A percentile compares a stretch with the other conserved stretches of the same genome.
phyloP scores from a whole-genome alignment of 1,140 invertebrate genomes.

The Tetramorium alpestre region DNA sequence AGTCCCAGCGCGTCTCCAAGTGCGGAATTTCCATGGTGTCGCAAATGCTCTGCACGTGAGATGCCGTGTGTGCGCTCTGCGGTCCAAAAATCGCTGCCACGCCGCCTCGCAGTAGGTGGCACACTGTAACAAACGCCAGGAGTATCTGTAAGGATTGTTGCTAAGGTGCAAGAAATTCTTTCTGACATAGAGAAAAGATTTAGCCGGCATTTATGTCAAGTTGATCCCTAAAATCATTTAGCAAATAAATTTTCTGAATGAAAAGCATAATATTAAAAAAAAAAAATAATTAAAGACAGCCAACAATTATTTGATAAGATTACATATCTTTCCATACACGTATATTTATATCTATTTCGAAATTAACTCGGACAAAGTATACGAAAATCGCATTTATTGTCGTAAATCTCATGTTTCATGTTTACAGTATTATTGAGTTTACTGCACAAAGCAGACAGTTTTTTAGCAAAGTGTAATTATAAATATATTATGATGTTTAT shows the following conservation, averaged over 20 bases:
- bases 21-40: slow-evolving; percentile 98
- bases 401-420: not conserved
- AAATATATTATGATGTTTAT: not conserved
- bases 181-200: not conserved
- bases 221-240: not conserved
- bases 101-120: slow-evolving; percentile 93
- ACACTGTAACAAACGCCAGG: slow-evolving; percentile 89
- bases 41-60: slow-evolving; percentile 97
- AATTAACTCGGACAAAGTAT: not conserved
- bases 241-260: not conserved
- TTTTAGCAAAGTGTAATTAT: slow-evolving; percentile 5
- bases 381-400: not conserved
- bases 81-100: slow-evolving; percentile 98
- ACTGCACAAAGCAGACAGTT: not conserved
- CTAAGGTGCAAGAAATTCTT: not conserved
- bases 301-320: not conserved
- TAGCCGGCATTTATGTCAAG: not conserved
- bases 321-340: not conserved
- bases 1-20: slow-evolving; percentile 97
- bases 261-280: not conserved
- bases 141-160: not conserved
- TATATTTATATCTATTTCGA: not conserved
- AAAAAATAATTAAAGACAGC: too few species aligned
- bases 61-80: slow-evolving; percentile 94
- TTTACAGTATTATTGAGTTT: not conserved